Evolutionary conservation across 1,140 invertebrate genomes (phyloP).

Genomic region (Linepithema humile): DNA sequence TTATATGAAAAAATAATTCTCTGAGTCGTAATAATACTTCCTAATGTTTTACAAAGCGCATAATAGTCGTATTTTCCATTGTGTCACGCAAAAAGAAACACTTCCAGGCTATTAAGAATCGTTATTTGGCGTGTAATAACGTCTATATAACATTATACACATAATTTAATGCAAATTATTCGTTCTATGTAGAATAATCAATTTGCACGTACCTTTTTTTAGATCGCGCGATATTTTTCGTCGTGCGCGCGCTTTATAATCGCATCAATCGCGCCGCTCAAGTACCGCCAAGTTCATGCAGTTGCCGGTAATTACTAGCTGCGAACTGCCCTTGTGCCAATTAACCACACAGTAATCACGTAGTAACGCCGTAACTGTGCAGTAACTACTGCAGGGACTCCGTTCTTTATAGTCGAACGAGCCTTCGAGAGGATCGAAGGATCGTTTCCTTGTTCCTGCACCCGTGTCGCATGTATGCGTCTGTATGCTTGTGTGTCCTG

Average conservation of each 20-base stretch:
- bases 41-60: neutral
- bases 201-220: neutral
- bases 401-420: constrained; percentile 17
- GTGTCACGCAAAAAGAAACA: neutral
- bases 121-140: neutral
- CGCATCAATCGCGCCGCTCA: neutral
- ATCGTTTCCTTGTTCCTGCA: constrained; percentile 41
- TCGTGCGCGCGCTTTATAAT: neutral
- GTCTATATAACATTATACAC: neutral
- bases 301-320: constrained; percentile 11
- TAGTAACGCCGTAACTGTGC: constrained; percentile 1
- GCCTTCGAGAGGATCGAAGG: constrained; percentile 7
- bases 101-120: neutral
- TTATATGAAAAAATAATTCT: neutral
- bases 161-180: neutral
- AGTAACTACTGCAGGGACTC: neutral
- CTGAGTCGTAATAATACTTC: neutral
- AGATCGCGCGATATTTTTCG: constrained; percentile 2
- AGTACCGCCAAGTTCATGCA: neutral
- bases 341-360: constrained; percentile 17
- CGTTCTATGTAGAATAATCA: neutral
- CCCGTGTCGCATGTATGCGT: neutral
- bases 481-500: neutral
- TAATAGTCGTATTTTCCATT: neutral
- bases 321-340: constrained; percentile 15